Conservation (phyloP, 1,140 invertebrate species). For the Drosophila repletoides region DNA sequence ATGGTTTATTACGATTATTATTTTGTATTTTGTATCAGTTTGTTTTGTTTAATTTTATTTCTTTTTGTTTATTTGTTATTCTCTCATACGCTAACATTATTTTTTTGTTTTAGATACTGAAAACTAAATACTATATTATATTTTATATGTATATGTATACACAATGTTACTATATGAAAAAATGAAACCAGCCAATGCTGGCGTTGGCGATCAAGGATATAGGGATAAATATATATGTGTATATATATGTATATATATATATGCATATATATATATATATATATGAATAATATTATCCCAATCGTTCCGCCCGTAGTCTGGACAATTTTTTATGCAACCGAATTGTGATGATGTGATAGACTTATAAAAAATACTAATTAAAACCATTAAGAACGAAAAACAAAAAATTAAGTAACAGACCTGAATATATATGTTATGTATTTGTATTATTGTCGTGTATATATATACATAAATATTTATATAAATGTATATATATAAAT, state of each 20-base stretch:
- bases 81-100: constrained; percentile 33
- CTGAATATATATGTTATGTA: constrained; percentile 67
- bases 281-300: no score
- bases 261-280: no score
- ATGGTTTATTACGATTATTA: constrained; percentile 33
- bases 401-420: constrained; percentile 35
- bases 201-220: constrained; percentile 1
- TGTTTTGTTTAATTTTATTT: constrained; percentile 33
- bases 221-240: no score
- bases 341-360: constrained; percentile 81
- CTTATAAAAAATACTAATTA: constrained; percentile 78
- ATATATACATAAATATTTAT: constrained; percentile 21
- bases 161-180: constrained; percentile 56
- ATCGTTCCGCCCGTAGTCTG: constrained; percentile 1
- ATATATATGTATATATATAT: no score
- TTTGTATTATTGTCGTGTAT: constrained; percentile 67
- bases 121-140: constrained; percentile 48
- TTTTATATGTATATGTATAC: constrained; percentile 61
- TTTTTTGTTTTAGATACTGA: constrained; percentile 30
- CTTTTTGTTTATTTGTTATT: constrained; percentile 18
- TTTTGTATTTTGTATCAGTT: constrained; percentile 30
- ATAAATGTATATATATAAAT: no score
- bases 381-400: constrained; percentile 59
- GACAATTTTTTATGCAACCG: constrained; percentile 66
- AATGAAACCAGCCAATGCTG: constrained; percentile 18